Base-by-base conservation (phyloP, 2,797 vertebrate genomes). In the Fistularia commersonii region DNA sequence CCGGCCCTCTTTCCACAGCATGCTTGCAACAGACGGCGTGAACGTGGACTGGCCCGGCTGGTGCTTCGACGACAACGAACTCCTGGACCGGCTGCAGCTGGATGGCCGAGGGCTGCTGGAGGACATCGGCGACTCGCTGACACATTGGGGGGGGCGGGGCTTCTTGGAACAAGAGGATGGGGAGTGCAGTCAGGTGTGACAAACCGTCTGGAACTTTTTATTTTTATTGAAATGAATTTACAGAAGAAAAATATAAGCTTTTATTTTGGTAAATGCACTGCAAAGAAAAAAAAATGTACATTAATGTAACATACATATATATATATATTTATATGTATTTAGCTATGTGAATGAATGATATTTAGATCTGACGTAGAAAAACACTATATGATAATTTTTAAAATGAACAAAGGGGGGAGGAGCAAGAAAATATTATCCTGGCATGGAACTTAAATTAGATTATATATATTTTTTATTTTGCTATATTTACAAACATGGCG, bases 41-140 rank as follows among this genome's bases (percentile, higher is more conserved):
- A 89, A 81, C 8, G 88, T 89, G 64, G 89, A 91, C 66, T 90
- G 88, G 89, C 11, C 67, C 1, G 89, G 88, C 49, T 92, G 88
- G 90, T 89, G 84, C 63, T 77, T 91, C 8, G 87, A 88, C 15
- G 86, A 89, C 5, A 65, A 85, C 0, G 88, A 90, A 13, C 77
- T 89, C 32, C 65, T 84, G 69, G 69, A 77, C 55, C 59, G 63
- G 41, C 23, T 89, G 43, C 45, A 32, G 0, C 80, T 78, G 3
- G 41, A 1, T n/a, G 34, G 35, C 0, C 57, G 70, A 45, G 72
- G 79, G 23, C 47, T 74, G n/a, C 35, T 67, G 53, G 69, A 74
- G 57, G 58, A 41, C 57, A 64, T 85, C 53, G 68, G 34, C 8
- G 12, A 32, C n/a, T 71, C 66, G 0, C 43, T 79, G 57, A 12